phyloP scores from a whole-genome alignment of 2,888 invertebrate species.

The Polyommatus icarus region DNA sequence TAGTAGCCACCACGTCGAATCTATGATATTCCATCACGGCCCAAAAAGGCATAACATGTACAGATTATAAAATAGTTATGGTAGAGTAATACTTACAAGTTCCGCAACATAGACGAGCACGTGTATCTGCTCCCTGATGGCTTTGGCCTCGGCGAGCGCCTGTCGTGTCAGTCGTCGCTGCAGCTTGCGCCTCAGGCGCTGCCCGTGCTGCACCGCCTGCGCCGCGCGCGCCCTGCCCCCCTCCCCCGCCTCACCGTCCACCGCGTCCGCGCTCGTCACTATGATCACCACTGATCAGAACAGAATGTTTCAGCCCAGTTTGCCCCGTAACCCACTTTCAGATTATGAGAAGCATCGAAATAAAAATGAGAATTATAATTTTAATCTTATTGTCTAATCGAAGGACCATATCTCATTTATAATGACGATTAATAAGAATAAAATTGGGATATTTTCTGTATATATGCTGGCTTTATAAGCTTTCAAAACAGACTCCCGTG shows the following conservation, averaged over 20 bases:
- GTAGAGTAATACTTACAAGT: constrained; percentile 78
- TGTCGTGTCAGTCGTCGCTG: constrained; percentile 87
- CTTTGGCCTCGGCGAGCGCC: constrained; percentile 89
- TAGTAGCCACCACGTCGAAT: no score
- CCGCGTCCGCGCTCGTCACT: constrained; percentile 65
- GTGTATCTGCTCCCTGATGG: constrained; percentile 89
- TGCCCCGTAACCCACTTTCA: not conserved
- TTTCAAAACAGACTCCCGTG: no score
- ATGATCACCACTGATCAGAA: constrained; percentile 64
- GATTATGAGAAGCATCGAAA: not conserved
- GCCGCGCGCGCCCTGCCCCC: constrained; percentile 81
- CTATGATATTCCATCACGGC: no score
- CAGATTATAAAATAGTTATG: no score
- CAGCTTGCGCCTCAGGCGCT: constrained; percentile 87
- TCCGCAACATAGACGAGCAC: constrained; percentile 89
- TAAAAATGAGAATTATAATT: not conserved
- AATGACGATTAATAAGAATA: no score
- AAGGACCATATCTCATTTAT: no score
- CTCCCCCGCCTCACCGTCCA: constrained; percentile 53
- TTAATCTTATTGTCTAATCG: no score
- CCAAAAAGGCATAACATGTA: no score
- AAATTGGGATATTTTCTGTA: no score
- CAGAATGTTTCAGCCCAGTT: constrained; percentile 15
- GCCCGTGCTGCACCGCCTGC: constrained; percentile 89
- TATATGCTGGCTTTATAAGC: no score